Base-by-base conservation (phyloP, 2,113 vertebrate species). In the Phaethornis superciliosus region DNA sequence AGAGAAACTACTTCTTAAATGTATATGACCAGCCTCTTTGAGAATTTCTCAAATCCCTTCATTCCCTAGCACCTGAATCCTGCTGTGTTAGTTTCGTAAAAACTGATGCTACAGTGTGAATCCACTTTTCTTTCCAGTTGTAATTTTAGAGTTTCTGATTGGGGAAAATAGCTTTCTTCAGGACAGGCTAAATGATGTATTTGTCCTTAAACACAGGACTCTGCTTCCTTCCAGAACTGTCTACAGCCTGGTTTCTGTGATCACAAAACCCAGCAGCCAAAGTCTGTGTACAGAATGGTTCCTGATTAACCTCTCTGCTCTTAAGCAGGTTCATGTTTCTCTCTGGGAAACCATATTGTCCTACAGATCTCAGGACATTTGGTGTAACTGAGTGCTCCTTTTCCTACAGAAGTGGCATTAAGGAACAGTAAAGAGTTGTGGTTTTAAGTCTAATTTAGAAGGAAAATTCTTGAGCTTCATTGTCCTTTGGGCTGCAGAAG, bases 271-370 rank as follows among this genome's bases (percentile, higher is more conserved):
- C 72, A 55, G 26, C 16, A 19, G 52, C 42, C 28, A 19, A 14
- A 12, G n/a, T 33, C 47, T 55, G 4, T 2, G 1, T 33, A 0
- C n/a, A 26, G 20, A 64, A 1, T 2, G 0, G 27, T 5, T 54
- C 23, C 60, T n/a, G 44, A 26, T 28, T 15, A 22, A 37, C 80
- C 71, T 64, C 63, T 28, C 21, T 1, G 6, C 63, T 26, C 55
- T 26, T 15, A 28, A n/a, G 33, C 70, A 69, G 2, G 5, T 19
- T 7, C 5, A 0, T 32, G 1, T 49, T 64, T 89, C 22, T 3
- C 16, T 59, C 5, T 10, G 63, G 1, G n/a, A 27, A 52, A 60
- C n/a, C 59, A 9, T 28, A 6, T 0, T 17, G 23, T 11, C 54
- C 33, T 77, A 2, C 2, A 51, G 19, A 54, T 13, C 51, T 23